These are phyloP conservation scores for Polylopha cassiicola DNA, from an alignment of 2,888 invertebrate species.

Conservation along the genomic window DNA sequence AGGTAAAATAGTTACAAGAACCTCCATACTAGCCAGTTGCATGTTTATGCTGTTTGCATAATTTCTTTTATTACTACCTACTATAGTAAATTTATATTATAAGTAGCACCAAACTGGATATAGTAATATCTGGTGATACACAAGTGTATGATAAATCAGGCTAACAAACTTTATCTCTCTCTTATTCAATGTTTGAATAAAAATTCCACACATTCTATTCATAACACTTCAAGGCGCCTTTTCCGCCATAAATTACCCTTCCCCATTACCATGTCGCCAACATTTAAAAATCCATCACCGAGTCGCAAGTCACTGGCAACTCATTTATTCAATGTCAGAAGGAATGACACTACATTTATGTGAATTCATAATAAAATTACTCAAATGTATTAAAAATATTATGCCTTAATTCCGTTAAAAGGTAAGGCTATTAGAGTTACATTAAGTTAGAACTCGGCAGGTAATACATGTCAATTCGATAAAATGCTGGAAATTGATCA, in stretches of 20 bases:
- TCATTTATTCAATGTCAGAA: constrained; percentile 65
- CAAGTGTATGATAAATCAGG: constrained; percentile 1
- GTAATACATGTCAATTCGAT: not conserved
- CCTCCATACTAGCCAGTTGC: no score
- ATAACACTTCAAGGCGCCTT: constrained; percentile 23
- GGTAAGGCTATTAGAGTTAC: no score
- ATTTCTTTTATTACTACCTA: no score
- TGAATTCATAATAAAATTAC: constrained; percentile 66
- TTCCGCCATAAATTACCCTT: constrained; percentile 54
- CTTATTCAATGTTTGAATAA: constrained; percentile 19
- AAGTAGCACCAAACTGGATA: no score
- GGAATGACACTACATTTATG: constrained; percentile 63
- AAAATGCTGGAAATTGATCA: not conserved
- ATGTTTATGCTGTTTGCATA: no score
- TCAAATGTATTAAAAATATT: constrained; percentile 44
- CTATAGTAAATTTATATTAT: no score
- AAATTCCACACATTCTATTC: constrained; percentile 17
- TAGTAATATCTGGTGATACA: no score
- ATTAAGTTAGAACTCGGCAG: no score
- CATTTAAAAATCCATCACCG: constrained; percentile 70
- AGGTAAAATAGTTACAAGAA: no score
- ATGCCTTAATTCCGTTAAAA: not conserved
- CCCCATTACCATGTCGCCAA: constrained; percentile 52
- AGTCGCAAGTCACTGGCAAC: constrained; percentile 62
- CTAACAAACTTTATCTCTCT: constrained; percentile 14